Evolutionary conservation across 2,113 vertebrate species (phyloP), one percentile per base, ranked within the genome.

Genomic region (Rattus rattus): DNA sequence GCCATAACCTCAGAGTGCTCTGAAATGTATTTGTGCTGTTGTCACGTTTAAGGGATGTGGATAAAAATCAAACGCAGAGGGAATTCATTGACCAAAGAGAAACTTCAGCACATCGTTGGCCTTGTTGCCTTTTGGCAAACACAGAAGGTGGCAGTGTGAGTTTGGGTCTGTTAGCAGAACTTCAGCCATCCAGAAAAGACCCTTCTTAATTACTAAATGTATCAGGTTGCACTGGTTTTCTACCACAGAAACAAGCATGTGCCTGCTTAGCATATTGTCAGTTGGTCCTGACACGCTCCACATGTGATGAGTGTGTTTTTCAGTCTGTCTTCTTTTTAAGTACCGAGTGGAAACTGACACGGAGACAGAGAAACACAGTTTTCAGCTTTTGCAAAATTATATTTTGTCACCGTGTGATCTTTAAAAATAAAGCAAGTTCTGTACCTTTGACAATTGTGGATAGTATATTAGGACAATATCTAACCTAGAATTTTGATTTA

Each of bases 371-470:
- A 83, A 26, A 77, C 8, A 75, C 43, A 49, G n/a, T 94, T 88
- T 91, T 91, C 20, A 81, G 52, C 61, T 92, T 94, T 83, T 86
- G 12, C 17, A 94, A 77, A 22, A 95, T 56, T 70, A 59, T 63
- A 43, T 89, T 95, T 1, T 83, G 49, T 94, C 30, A 30, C 33
- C 67, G n/a, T 76, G n/a, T 91, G 17, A 94, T 72, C 47, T 93
- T 96, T 95, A 89, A 47, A 94, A 89, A 83, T 65, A 89, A 28
- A 81, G n/a, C 14, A 86, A 76, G 80, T 95, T 61, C n/a, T 94
- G 1, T 16, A 39, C 80, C 73, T 94, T 94, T 94, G 91, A 26
- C 10, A 72, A 22, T 93, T 95, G 26, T 97, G 59, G 75, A 69
- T 79, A 43, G 7, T 65, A 4, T 75, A 72, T 67, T 81, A 49